Evolutionary conservation across 2,888 invertebrate genomes (phyloP), one percentile per base, ranked within the genome.

Genomic region (Spicauda simplicius): DNA sequence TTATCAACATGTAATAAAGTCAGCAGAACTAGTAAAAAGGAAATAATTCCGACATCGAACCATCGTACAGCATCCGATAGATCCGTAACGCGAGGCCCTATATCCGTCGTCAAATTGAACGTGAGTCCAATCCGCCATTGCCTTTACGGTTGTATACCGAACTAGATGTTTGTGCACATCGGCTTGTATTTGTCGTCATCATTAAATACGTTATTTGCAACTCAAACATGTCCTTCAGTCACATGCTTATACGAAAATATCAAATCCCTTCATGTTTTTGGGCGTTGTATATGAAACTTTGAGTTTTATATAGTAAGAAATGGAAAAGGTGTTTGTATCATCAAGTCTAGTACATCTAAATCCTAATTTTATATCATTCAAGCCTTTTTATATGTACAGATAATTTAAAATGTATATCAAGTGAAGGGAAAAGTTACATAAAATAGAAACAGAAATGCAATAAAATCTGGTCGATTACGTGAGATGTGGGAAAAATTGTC

Each of bases 21-120:
- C 83, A 80, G 72, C 80, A 74, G 76, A 81, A 80, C 76, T 81
- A 78, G 72, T 74, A 74, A 81, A 79, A 74, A 84, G 88, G 86
- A 87, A 85, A 88, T 86, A 84, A 84, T 81, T 81, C 81, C 82
- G 81, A 81, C 84, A 83, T 76, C 79, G 84, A 82, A 82, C 25
- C 25, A 25, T 85, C 84, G 82, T 78, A 87, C 18, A 65, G 71
- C 63, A 54, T 65, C 64, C 25, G 14, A 64, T 45, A 16, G 25
- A 41, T 86, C 85, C 41, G 74, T 74, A 73, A 75, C 72, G 71
- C 70, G 73, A 71, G 71, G 70, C 71, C 73, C 74, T 72, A 76
- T 76, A 76, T 76, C 78, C 78, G 77, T 65, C 70, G 74, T 76
- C 76, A 76, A 78, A 78, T 77, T 74, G 72, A 74, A 75, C 73